Base-by-base conservation (phyloP, 2,113 vertebrate species). In the Myocastor coypus region DNA sequence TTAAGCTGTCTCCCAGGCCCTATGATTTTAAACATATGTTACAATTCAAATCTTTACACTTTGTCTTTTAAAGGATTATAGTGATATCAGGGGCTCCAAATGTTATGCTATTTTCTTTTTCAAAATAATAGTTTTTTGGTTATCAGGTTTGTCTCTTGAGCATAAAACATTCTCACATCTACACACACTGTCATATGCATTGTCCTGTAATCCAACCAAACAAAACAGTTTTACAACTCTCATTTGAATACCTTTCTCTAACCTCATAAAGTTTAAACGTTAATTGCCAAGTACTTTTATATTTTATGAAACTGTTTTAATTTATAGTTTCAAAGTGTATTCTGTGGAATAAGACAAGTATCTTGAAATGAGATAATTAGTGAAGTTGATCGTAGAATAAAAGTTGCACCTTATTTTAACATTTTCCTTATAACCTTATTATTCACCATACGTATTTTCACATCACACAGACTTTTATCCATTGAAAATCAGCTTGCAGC, bases 1-100 rank as follows among this genome's bases (percentile, higher is more conserved):
- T 57, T 19, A 57, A 57, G 55, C 55, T 57, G 4, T 57, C 55
- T 57, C 55, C 16, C 55, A 57, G 55, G 16, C 55, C 55, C 55
- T 81, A 37, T 61, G 69, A 69, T 83, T 95, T 91, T 64, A 96
- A 94, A 87, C 9, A 80, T 63, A 69, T 52, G 80, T 64, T 30
- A n/a, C 2, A 68, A 63, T 61, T 96, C 73, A 92, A 59, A 92
- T 82, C 87, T 24, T 63, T 13, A 40, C 46, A 83, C 40, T 88
- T 86, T 82, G 42, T 92, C 52, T 92, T 93, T 89, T 64, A 55
- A 89, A 96, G 77, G 71, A 59, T 37, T 78, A 77, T 66, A 52
- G 66, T 93, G 34, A 68, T 93, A 57, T 68, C 68, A 42, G 22
- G 20, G 87, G 10, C 57, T 77, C 89, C 59, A 52, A 9, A 34